Evolutionary conservation across 2,113 vertebrate genomes (phyloP).

Genomic region (human): DNA sequence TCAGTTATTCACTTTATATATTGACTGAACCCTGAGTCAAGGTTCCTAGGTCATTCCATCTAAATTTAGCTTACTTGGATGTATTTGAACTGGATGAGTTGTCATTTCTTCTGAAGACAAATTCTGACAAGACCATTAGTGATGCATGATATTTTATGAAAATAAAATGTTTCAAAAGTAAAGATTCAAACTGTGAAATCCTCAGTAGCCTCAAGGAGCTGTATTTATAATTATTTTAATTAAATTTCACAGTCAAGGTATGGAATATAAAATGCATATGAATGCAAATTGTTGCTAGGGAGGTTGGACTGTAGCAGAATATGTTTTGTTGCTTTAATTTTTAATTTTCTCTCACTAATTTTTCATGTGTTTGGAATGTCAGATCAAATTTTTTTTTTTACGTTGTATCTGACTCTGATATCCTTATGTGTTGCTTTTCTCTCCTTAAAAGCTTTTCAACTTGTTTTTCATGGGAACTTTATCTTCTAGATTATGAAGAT

Average conservation of each 20-base stretch:
- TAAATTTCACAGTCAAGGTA: conserved; percentile 66
- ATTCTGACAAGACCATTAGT: background rate
- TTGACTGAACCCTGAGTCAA: background rate
- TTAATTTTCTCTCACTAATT: conserved; percentile 43
- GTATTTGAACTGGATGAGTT: background rate
- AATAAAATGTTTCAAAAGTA: conserved; percentile 38
- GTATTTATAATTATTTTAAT: conserved; percentile 71
- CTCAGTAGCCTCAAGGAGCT: conserved; percentile 38
- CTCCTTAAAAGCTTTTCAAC: conserved; percentile 1
- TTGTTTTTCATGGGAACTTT: background rate
- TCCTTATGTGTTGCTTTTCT: background rate
- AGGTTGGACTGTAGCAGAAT: conserved; percentile 28
- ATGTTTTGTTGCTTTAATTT: conserved; percentile 29
- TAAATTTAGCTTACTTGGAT: background rate
- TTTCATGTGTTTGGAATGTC: conserved; percentile 3
- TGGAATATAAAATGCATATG: conserved; percentile 45
- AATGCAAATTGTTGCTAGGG: conserved; percentile 35
- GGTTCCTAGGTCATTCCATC: background rate
- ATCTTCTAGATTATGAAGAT: background rate
- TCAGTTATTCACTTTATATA: background rate
- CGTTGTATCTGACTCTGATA: background rate
- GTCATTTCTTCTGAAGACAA: background rate
- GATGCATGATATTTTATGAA: background rate
- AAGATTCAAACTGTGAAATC: conserved; percentile 47
- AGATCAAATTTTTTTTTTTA: background rate